Percentiles rank a stretch among this genome's conserved stretches.
Conservation (phyloP, 2,888 invertebrate genomes). For the Drosophila kuntzei region DNA sequence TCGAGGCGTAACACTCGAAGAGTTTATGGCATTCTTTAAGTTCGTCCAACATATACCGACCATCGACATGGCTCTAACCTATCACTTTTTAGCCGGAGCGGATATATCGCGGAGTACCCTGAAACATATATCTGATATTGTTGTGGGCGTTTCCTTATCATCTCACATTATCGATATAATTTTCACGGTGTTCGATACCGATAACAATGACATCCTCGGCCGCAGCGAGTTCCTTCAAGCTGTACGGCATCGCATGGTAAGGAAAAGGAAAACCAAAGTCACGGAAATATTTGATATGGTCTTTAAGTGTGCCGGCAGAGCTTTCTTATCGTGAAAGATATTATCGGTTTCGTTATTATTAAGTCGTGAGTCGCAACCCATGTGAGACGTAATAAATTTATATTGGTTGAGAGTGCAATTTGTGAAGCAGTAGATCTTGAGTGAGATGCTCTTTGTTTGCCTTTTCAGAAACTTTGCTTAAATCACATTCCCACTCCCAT, state of each 20-base stretch:
- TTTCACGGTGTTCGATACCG: conserved; percentile 47
- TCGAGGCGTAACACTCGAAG: conserved; percentile 25
- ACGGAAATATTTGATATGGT: not conserved
- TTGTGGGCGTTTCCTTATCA: conserved; percentile 29
- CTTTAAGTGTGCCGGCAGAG: conserved; percentile 2
- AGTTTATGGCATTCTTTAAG: conserved; percentile 44
- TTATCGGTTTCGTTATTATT: not conserved
- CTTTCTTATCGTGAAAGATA: not conserved
- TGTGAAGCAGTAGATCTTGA: conserved; percentile 6
- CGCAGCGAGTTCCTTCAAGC: conserved; percentile 36
- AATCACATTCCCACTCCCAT: not conserved
- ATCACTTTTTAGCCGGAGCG: conserved; percentile 40
- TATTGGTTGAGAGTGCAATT: conserved; percentile 29
- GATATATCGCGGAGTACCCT: conserved; percentile 34
- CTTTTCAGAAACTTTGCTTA: conserved; percentile 7
- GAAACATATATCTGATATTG: conserved; percentile 24
- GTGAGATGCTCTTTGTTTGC: conserved; percentile 1
- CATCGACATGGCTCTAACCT: conserved; percentile 47
- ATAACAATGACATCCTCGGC: conserved; percentile 38
- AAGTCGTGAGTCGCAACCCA: not conserved
- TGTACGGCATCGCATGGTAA: conserved; percentile 4
- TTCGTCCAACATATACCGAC: conserved; percentile 33
- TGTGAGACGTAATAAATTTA: conserved; percentile 21
- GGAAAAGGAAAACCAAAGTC: not conserved
- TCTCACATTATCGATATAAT: conserved; percentile 45